Evolutionary conservation across 2,113 vertebrate genomes (phyloP), one percentile per base, ranked within the genome.

Genomic region (Oryzias woworae): DNA sequence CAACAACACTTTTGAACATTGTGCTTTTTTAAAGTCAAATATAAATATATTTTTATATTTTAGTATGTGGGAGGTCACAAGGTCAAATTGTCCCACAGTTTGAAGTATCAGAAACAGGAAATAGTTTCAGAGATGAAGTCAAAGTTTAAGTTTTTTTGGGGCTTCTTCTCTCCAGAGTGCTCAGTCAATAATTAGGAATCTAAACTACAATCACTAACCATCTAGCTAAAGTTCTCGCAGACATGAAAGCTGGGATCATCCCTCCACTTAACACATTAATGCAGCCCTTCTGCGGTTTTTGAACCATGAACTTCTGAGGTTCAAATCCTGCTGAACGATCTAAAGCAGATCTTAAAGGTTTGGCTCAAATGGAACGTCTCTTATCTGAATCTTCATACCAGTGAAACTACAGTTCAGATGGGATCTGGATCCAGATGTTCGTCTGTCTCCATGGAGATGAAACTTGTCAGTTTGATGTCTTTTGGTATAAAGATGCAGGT

Each of bases 171-270:
- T 69, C 71, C 62, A 67, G 36, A 59, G 67, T 78, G 65, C 80
- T 81, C 66, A 52, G 59, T 66, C 65, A 58, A 51, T 61, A 52
- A 73, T 63, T 56, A 81, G 70, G 53, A 8, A 74, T 66, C 83
- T 87, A 83, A 77, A 55, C 81, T 82, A 86, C 80, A 77, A 49
- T 42, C 22, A 77, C 73, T 73, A 80, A 24, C 66, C 69, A 62
- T 43, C 79, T 67, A 68, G 14, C 71, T 69, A 78, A 14, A 57
- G 69, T 58, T 70, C 64, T 78, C 60, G 52, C 52, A 65, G 71
- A 10, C 31, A 44, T 44, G 3, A 71, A 26, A 75, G 18, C 0
- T 3, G 17, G 43, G 48, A 66, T 72, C 69, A 16, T 51, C 55
- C 74, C 77, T 86, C 76, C 72, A 80, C 69, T 68, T 73, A 79